Conservation (phyloP, 2,888 invertebrate species). For the Leptogaster cylindrica region DNA sequence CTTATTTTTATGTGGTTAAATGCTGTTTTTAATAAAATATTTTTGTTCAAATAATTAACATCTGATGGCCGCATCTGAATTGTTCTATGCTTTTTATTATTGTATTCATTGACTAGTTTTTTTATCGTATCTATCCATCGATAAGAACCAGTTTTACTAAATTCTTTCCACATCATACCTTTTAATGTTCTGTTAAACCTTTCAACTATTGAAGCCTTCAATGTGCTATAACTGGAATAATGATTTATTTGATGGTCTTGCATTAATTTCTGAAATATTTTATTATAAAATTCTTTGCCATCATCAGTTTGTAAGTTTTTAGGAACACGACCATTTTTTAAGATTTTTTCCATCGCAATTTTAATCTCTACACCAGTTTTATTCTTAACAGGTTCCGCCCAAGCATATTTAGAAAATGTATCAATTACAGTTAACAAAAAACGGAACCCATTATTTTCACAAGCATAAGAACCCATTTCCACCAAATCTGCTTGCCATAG, state of each 20-base stretch:
- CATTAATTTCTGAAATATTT: slow-evolving; percentile 48
- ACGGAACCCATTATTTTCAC: background rate
- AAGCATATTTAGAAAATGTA: slow-evolving; percentile 4
- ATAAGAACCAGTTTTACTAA: slow-evolving; percentile 52
- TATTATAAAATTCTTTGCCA: slow-evolving; percentile 52
- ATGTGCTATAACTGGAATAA: slow-evolving; percentile 46
- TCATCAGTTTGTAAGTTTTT: slow-evolving; percentile 45
- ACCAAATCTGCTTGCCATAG: background rate
- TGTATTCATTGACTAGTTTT: no score
- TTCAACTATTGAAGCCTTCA: slow-evolving; percentile 51
- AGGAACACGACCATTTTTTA: slow-evolving; percentile 17
- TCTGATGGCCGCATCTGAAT: no score
- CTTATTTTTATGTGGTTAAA: no score
- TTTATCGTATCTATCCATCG: slow-evolving; percentile 53
- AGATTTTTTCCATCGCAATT: background rate
- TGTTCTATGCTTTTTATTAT: no score
- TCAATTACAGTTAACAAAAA: background rate
- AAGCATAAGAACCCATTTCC: background rate
- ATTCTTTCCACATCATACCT: slow-evolving; percentile 50
- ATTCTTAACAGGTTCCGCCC: background rate
- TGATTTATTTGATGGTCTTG: slow-evolving; percentile 47
- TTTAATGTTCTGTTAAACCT: slow-evolving; percentile 51
- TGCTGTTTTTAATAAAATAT: no score
- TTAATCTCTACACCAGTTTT: background rate
- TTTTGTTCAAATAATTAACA: no score